A percentile compares a stretch with the other conserved stretches of the same genome.
Conservation (phyloP, 2,113 vertebrate species). For the Chrysemys picta region DNA sequence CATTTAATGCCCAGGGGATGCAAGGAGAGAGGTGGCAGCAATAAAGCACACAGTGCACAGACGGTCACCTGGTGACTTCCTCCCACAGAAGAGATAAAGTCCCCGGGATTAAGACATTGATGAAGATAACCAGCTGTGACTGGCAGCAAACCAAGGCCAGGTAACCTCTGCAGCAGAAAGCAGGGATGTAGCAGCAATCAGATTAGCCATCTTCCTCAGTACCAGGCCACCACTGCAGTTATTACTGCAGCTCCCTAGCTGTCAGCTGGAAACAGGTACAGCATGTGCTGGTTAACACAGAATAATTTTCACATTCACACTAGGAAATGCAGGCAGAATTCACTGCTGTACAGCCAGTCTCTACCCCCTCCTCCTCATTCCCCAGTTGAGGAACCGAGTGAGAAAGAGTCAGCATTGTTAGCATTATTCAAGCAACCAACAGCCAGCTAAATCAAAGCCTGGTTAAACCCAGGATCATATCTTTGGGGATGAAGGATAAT, state of each 20-base stretch:
- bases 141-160: background rate
- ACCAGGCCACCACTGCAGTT: background rate
- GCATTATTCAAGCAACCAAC: background rate
- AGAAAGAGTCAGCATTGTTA: background rate
- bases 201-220: background rate
- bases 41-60: background rate
- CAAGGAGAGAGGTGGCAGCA: background rate
- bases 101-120: fast-evolving
- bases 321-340: fast-evolving
- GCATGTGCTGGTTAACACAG: background rate
- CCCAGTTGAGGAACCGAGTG: background rate
- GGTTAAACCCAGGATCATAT: background rate
- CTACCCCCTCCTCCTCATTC: background rate
- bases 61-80: background rate
- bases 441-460: background rate
- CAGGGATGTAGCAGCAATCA: background rate
- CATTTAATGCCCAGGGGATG: background rate
- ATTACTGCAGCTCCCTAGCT: background rate
- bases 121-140: fast-evolving
- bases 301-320: fast-evolving
- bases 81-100: fast-evolving
- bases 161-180: background rate
- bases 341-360: background rate
- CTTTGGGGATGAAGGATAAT: background rate
- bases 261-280: background rate